phyloP scores from a whole-genome alignment of 2,113 vertebrate genomes.

The Scopus umbretta region DNA sequence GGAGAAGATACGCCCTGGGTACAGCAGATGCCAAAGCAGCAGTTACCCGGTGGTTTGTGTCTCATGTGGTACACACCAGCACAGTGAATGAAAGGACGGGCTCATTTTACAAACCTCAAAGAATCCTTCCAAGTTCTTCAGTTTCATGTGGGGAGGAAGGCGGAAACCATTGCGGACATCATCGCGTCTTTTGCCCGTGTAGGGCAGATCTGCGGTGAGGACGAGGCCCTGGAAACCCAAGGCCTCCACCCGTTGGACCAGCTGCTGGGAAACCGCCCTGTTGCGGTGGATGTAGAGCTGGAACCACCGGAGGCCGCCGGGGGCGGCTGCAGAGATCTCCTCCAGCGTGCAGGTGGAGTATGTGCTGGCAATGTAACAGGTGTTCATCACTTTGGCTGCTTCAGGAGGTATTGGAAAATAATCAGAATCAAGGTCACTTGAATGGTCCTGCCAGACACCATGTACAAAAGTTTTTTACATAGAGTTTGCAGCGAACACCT shows the following conservation, averaged over 20 bases:
- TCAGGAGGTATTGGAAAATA: neutral
- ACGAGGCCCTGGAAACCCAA: slow-evolving; percentile 89
- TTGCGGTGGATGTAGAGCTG: slow-evolving; percentile 89
- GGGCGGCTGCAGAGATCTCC: slow-evolving; percentile 82
- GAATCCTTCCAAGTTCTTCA: slow-evolving; percentile 82
- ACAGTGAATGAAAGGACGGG: neutral
- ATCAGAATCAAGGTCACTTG: neutral
- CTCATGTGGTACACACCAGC: neutral
- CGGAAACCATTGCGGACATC: slow-evolving; percentile 86
- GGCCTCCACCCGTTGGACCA: slow-evolving; percentile 80
- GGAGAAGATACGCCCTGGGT: neutral
- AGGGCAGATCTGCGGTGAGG: slow-evolving; percentile 85
- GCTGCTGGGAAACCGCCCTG: slow-evolving; percentile 77
- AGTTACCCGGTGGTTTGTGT: neutral
- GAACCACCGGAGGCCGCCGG: slow-evolving; percentile 85
- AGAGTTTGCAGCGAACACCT: neutral
- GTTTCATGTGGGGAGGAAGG: slow-evolving; percentile 78
- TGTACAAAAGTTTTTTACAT: neutral
- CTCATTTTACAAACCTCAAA: slow-evolving; percentile 79
- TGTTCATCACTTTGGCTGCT: slow-evolving; percentile 81
- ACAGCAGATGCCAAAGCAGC: neutral
- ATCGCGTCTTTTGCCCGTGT: slow-evolving; percentile 81
- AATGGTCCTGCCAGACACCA: neutral
- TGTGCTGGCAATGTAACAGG: slow-evolving; percentile 88
- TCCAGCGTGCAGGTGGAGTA: slow-evolving; percentile 87